phyloP scores from a whole-genome alignment of 2,888 invertebrate genomes.

The Hirtodrosophila alboralis region DNA sequence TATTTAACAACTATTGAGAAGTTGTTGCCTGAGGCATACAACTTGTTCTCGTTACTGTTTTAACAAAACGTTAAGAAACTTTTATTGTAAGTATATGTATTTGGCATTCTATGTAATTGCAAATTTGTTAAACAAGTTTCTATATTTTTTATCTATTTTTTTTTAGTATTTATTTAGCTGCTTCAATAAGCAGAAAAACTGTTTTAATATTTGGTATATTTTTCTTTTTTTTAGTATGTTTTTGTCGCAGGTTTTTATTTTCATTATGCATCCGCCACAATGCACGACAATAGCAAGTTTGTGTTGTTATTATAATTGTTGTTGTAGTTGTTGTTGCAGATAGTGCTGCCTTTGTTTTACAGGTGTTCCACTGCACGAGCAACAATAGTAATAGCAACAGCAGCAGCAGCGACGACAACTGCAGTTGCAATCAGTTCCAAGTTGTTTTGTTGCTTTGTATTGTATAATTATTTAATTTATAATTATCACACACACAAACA shows the following conservation, averaged over 20 bases:
- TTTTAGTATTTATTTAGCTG: constrained; percentile 18
- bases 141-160: too few species aligned
- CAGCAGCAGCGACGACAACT: constrained; percentile 32
- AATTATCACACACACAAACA: constrained; percentile 60
- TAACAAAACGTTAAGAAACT: constrained; percentile 47
- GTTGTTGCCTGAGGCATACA: constrained; percentile 47
- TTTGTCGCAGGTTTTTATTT: constrained; percentile 40
- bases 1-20: constrained; percentile 61
- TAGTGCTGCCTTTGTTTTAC: constrained; percentile 69
- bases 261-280: constrained; percentile 61
- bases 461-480: constrained; percentile 78
- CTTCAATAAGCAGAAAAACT: constrained; percentile 26
- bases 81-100: constrained; percentile 30
- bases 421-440: constrained; percentile 58
- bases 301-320: constrained; percentile 22
- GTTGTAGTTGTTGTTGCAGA: constrained; percentile 44
- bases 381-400: constrained; percentile 28
- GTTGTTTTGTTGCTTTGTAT: constrained; percentile 66
- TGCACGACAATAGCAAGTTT: constrained; percentile 54
- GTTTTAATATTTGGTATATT: too few species aligned
- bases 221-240: too few species aligned
- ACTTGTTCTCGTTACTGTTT: constrained; percentile 49
- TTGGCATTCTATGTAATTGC: constrained; percentile 41
- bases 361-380: constrained; percentile 76
- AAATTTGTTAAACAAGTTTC: constrained; percentile 70